Evolutionary conservation across 2,113 vertebrate genomes (phyloP).

Genomic region (Oncorhynchus nerka): DNA sequence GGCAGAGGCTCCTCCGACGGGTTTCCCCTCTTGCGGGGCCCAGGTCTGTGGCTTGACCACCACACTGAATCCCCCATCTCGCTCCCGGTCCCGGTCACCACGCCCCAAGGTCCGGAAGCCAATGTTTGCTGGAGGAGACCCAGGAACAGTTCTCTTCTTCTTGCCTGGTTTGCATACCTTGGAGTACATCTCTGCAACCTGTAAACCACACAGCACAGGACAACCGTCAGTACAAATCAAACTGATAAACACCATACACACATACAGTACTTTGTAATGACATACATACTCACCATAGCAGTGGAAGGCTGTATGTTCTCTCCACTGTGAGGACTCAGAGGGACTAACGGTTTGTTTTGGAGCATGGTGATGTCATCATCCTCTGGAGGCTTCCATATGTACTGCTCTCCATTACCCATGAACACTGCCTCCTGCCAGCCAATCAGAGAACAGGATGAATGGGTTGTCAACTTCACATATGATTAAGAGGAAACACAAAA

Average conservation of each 20-base stretch:
- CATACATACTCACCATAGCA: conserved; percentile 60
- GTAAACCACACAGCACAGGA: conserved; percentile 26
- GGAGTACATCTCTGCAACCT: conserved; percentile 82
- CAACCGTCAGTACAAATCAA: not conserved
- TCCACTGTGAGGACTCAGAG: conserved; percentile 61
- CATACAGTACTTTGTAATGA: not conserved
- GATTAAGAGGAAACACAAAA: not conserved
- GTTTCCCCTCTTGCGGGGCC: conserved; percentile 75
- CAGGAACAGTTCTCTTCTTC: conserved; percentile 74
- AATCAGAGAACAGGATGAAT: conserved; percentile 33
- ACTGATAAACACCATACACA: conserved; percentile 2
- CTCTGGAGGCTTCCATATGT: conserved; percentile 83
- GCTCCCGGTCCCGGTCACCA: conserved; percentile 69
- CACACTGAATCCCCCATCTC: conserved; percentile 75
- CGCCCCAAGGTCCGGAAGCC: conserved; percentile 79
- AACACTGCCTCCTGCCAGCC: conserved; percentile 77
- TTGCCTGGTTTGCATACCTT: conserved; percentile 79
- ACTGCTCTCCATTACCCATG: conserved; percentile 82
- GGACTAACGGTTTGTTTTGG: conserved; percentile 69
- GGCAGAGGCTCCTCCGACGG: conserved; percentile 49
- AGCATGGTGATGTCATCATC: conserved; percentile 73
- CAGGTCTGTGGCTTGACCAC: conserved; percentile 79
- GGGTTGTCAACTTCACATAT: conserved; percentile 9
- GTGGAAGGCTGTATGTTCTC: conserved; percentile 73
- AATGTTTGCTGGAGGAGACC: conserved; percentile 72